Conservation (phyloP, 2,113 vertebrate genomes). For the Leucosticte australis region DNA sequence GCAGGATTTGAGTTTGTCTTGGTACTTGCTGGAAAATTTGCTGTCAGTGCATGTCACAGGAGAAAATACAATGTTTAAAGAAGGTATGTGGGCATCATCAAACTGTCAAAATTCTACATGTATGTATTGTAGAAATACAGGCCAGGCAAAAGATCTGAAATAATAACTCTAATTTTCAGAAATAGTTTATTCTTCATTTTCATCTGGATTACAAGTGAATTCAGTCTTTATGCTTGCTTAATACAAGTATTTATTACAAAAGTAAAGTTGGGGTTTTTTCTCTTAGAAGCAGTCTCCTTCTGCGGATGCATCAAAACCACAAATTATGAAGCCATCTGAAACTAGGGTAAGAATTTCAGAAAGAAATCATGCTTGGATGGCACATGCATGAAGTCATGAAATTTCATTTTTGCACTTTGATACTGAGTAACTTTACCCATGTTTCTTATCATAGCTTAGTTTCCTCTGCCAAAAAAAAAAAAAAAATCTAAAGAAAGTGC, state of each 20-base stretch:
- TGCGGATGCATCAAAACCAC: neutral
- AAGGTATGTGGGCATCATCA: neutral
- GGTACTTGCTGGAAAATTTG: neutral
- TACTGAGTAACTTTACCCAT: accelerated
- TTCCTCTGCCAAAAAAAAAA: neutral
- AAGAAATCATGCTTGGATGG: neutral
- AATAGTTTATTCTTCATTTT: neutral
- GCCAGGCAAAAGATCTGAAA: neutral
- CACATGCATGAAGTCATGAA: neutral
- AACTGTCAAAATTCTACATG: accelerated
- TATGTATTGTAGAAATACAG: neutral
- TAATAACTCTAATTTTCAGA: neutral
- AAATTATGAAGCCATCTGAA: conserved; percentile 65
- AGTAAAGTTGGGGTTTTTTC: neutral
- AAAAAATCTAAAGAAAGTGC: neutral
- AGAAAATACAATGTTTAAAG: neutral
- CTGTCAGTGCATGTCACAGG: neutral
- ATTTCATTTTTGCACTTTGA: neutral
- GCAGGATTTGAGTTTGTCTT: neutral
- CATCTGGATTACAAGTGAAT: neutral
- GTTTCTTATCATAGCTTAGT: neutral
- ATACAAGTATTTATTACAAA: neutral
- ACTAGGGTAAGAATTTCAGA: conserved; percentile 57
- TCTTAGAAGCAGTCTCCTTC: conserved; percentile 21
- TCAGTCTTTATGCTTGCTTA: neutral